These are phyloP conservation scores for Pachypsylla venusta DNA, from an alignment of 1,140 invertebrate genomes.

Conservation along the genomic window DNA sequence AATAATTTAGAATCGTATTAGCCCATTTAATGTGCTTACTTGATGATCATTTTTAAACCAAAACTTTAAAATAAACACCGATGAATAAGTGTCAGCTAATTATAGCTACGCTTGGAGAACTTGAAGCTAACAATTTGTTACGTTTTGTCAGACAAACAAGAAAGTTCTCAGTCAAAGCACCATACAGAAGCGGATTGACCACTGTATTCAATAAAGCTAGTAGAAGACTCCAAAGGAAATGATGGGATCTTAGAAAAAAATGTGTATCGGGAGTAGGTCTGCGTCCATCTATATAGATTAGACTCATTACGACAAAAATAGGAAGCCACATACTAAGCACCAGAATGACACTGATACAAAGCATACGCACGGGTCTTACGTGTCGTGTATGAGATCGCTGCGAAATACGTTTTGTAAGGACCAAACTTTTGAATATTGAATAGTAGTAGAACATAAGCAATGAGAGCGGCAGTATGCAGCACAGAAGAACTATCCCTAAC, in stretches of 20 bases:
- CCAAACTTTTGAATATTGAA: slow-evolving; percentile 39
- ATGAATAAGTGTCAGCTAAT: slow-evolving; percentile 2
- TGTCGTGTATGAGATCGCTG: slow-evolving; percentile 37
- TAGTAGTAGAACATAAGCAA: slow-evolving; percentile 41
- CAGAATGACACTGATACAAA: slow-evolving; percentile 39
- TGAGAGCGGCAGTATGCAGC: slow-evolving; percentile 38
- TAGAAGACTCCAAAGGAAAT: slow-evolving; percentile 40
- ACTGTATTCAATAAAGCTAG: slow-evolving; percentile 52
- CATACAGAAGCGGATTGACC: slow-evolving; percentile 64
- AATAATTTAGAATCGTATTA: too few relatives aligned
- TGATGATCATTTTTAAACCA: too few relatives aligned
- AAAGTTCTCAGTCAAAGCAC: slow-evolving; percentile 61
- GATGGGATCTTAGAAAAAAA: slow-evolving; percentile 37
- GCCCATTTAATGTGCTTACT: too few relatives aligned
- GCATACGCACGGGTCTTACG: slow-evolving; percentile 37
- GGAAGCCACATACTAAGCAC: slow-evolving; percentile 44
- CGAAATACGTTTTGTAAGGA: slow-evolving; percentile 34
- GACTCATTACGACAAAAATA: slow-evolving; percentile 38
- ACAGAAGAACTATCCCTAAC: slow-evolving; percentile 35
- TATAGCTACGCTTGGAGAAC: background rate
- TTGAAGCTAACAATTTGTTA: background rate
- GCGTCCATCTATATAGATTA: slow-evolving; percentile 41
- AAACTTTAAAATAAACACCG: too few relatives aligned
- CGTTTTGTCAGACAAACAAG: background rate
- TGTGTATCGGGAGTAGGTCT: slow-evolving; percentile 34